Evolutionary conservation across 37 sponge, comb jelly and placozoan genomes (phyloP).

Genomic region (Diacarnus erythraeanus): DNA sequence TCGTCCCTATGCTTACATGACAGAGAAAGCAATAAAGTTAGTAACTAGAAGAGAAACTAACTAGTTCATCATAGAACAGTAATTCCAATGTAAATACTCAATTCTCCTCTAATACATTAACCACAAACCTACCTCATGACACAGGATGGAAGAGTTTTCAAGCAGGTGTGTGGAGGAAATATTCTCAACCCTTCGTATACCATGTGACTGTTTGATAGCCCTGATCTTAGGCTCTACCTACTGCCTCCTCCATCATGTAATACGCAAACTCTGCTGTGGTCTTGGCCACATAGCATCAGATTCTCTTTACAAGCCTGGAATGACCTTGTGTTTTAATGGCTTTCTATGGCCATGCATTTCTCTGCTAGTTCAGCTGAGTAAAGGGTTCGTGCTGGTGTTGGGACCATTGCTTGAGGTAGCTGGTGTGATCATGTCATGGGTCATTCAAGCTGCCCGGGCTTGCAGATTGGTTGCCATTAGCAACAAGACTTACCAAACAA

Average conservation of each 20-base stretch:
- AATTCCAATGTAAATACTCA: no score
- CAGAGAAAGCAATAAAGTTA: constrained; percentile 10
- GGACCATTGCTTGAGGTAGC: constrained; percentile 13
- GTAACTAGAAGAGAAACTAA: no score
- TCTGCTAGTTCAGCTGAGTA: not conserved
- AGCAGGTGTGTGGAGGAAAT: constrained; percentile 28
- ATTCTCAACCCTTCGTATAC: constrained; percentile 27
- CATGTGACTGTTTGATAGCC: constrained; percentile 25
- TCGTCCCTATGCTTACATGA: constrained; percentile 3
- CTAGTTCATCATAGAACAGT: no score
- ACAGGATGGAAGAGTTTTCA: constrained; percentile 67
- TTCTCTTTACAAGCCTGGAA: constrained; percentile 15
- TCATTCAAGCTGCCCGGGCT: not conserved
- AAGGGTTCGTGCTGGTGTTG: not conserved
- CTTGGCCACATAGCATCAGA: constrained; percentile 7
- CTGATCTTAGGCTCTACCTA: constrained; percentile 22
- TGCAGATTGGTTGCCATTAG: constrained; percentile 20
- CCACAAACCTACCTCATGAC: constrained; percentile 58
- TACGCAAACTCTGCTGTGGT: constrained; percentile 44
- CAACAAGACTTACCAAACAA: not conserved
- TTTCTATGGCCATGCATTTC: constrained; percentile 24
- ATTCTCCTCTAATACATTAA: constrained; percentile 52
- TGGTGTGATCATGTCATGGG: not conserved
- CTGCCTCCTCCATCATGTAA: constrained; percentile 19
- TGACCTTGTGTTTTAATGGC: constrained; percentile 33